Evolutionary conservation across 2,113 vertebrate species (phyloP), one percentile per base, ranked within the genome.

Genomic region (Pelusios castaneus): DNA sequence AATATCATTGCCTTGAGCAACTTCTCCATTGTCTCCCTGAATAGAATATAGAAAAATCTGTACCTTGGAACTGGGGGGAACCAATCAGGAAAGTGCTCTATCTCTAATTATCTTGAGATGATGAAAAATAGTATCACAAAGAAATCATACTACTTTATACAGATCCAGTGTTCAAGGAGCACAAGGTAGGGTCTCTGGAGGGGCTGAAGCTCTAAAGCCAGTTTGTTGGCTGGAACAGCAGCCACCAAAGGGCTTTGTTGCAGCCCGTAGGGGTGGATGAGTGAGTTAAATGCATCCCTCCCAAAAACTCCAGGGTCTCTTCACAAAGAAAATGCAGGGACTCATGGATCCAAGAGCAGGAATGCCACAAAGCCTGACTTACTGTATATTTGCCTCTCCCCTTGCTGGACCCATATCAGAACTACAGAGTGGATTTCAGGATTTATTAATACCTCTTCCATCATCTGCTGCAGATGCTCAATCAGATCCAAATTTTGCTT

Each of bases 401-500:
- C 19, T 63, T 60, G 63, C n/a, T 45, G 58, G 47, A 41, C 38
- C 60, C 84, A 19, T 45, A 41, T 79, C 58, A 85, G 16, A 85
- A 31, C 17, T 80, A 89, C 49, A 82, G 41, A 29, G 27, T 4
- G 21, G 12, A 52, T 85, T 45, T 83, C 29, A 75, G 54, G 22
- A 1, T 90, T 94, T 94, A 80, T 19, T 51, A 52, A 49, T 98
- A 99, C 99, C 99, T 99, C 99, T 91, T 99, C 99, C 96, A 98
- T 98, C 91, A 99, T 97, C 75, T 98, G 98, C 38, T 99, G 99
- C 78, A 99, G 98, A 34, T 98, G 98, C 93, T 98, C 98, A 13
- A 95, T 98, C 91, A 98, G 96, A 89, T 98, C 98, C 90, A 99
- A 97, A 78, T 98, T 99, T 87, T 97, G 98, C 82, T 97, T 98